Conservation (phyloP, 2,888 invertebrate species). For the Chrysolina haemoptera region DNA sequence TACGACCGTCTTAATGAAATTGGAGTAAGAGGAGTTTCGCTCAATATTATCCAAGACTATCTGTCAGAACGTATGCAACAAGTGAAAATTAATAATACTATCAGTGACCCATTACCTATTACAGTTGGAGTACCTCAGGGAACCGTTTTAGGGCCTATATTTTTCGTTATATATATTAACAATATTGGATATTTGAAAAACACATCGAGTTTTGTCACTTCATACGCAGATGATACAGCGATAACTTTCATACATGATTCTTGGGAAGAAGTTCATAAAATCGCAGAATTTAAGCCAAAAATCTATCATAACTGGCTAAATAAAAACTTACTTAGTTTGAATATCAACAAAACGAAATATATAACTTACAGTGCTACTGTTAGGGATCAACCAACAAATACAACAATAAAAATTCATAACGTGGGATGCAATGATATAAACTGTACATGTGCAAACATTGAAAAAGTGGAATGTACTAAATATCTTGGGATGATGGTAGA, state of each 20-base stretch:
- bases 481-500: too few species aligned
- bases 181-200: too few species aligned
- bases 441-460: constrained; percentile 12
- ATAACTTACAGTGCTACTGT: constrained; percentile 10
- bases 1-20: background rate
- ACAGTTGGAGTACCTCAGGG: constrained; percentile 8
- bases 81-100: too few species aligned
- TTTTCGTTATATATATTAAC: too few species aligned
- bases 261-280: too few species aligned
- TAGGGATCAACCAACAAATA: constrained; percentile 14
- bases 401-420: constrained; percentile 1
- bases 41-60: constrained; percentile 13
- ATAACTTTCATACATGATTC: too few species aligned
- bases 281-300: too few species aligned
- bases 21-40: background rate
- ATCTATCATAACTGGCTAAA: constrained; percentile 6
- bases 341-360: constrained; percentile 7
- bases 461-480: constrained; percentile 11
- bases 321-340: background rate
- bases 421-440: constrained; percentile 10
- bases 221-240: too few species aligned
- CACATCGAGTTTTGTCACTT: too few species aligned
- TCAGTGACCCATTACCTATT: constrained; percentile 3
- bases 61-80: constrained; percentile 9
- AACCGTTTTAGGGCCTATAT: too few species aligned